phyloP scores from a whole-genome alignment of 2,888 invertebrate species.

The Tiliacea citrago region DNA sequence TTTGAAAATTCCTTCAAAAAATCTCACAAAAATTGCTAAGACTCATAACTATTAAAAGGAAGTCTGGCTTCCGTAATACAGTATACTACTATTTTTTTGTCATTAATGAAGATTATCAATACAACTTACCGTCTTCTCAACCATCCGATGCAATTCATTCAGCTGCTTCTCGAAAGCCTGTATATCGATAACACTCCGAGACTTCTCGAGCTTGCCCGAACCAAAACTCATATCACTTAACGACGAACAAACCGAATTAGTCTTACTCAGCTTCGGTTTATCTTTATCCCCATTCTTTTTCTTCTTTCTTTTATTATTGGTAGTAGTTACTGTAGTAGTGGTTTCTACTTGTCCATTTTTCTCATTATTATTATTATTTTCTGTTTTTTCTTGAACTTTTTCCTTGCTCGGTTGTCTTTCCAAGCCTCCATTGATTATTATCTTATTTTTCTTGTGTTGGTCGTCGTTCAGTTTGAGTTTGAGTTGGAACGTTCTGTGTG shows the following conservation, averaged over 20 bases:
- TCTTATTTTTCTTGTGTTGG: conserved; percentile 61
- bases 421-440: conserved; percentile 24
- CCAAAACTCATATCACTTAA: conserved; percentile 80
- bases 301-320: conserved; percentile 57
- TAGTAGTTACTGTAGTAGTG: neutral
- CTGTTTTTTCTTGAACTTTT: neutral
- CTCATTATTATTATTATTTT: conserved; percentile 44
- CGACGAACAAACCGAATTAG: conserved; percentile 83
- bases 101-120: neutral
- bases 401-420: conserved; percentile 28
- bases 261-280: conserved; percentile 75
- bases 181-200: conserved; percentile 73
- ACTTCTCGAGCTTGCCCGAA: conserved; percentile 69
- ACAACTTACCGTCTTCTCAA: conserved; percentile 78
- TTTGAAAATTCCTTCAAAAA: no score
- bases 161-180: conserved; percentile 88
- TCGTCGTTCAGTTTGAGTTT: conserved; percentile 67
- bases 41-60: no score
- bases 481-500: conserved; percentile 36
- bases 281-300: conserved; percentile 68
- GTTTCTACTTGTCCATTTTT: conserved; percentile 27
- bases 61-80: neutral
- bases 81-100: neutral
- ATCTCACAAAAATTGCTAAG: no score
- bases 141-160: conserved; percentile 88